Evolutionary conservation across 1,140 invertebrate species (phyloP), one percentile per base, ranked within the genome.

Genomic region (Atta texana): DNA sequence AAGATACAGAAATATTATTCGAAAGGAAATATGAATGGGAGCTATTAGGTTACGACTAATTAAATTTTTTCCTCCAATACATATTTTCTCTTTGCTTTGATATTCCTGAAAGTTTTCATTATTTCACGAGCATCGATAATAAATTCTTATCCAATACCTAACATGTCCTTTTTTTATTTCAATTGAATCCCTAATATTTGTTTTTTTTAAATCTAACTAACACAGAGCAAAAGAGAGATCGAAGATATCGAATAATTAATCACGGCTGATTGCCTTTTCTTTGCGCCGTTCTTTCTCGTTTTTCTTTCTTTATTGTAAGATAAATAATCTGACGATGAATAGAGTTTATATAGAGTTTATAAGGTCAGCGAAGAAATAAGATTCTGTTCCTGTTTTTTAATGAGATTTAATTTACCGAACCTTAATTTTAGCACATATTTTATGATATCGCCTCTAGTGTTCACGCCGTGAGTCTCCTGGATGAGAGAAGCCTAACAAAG

Each of bases 181-280:
- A n/a, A 39, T 8, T 0, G 64, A 66, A 66, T 34, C 0, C 18
- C 34, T 34, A 34, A 64, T 39, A 21, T 16, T 4, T 12, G 14
- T 14, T 39, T 74, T 82, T 49, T 31, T 75, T 72, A 18, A 61
- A 3, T n/a, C 2, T 18, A 21, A 31, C 24, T 7, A 31, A 72
- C 31, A 34, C 39, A 31, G 18, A 31, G 18, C 18, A 39, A 74
- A 16, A 49, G 66, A 34, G 39, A 44, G 51, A 82, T 61, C n/a
- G 51, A 51, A 28, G 8, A 24, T 74, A 61, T 74, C 39, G n/a
- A 28, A 74, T 75, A 84, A 84, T 84, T 74, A 74, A 84, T 74
- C 18, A 74, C 6, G 24, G 31, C 34, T 10, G 44, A 61, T 49
- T 49, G 69, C 24, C 28, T 28, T 31, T 75, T 49, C 49, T 63